A percentile compares a stretch with the other conserved stretches of the same genome.
Evolutionary conservation across 2,797 vertebrate species (phyloP).

Genomic region (Xyrichtys novacula): DNA sequence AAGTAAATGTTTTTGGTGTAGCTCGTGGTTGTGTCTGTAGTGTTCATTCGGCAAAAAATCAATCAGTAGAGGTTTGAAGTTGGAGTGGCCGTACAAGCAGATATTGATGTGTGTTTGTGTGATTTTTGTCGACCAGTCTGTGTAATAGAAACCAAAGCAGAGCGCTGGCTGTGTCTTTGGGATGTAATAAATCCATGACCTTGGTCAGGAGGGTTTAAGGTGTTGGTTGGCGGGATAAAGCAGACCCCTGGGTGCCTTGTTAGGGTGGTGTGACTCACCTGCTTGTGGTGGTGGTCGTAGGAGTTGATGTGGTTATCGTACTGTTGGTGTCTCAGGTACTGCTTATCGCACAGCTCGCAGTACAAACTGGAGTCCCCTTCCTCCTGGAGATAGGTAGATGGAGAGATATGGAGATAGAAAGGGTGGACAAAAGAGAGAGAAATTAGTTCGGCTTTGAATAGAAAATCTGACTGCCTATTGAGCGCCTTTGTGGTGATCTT

Average conservation of each 20-base stretch:
- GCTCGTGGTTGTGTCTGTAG: too few relatives aligned
- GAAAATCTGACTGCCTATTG: background rate
- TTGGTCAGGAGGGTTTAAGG: constrained; percentile 34
- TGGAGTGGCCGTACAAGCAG: background rate
- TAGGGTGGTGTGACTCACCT: constrained; percentile 85
- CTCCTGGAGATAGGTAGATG: constrained; percentile 71
- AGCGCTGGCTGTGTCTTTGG: constrained; percentile 1
- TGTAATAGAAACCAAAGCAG: constrained; percentile 36
- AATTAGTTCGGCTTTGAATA: background rate
- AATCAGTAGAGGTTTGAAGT: constrained; percentile 2
- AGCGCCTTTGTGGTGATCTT: constrained; percentile 17
- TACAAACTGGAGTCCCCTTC: constrained; percentile 93
- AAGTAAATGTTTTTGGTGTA: too few relatives aligned
- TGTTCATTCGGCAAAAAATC: constrained; percentile 1
- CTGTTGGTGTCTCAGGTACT: constrained; percentile 97
- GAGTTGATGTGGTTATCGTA: constrained; percentile 99
- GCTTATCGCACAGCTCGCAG: constrained; percentile 97
- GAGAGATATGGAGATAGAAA: background rate
- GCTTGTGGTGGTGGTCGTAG: constrained; percentile 97
- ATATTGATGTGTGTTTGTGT: constrained; percentile 27
- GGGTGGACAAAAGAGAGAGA: background rate
- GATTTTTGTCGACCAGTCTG: constrained; percentile 21
- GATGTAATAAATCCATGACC: constrained; percentile 47
- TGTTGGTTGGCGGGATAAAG: constrained; percentile 9
- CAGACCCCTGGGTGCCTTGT: constrained; percentile 22